These are phyloP conservation scores for Scaptomyza pallida DNA, from an alignment of 1,140 invertebrate species.

Conservation along the genomic window DNA sequence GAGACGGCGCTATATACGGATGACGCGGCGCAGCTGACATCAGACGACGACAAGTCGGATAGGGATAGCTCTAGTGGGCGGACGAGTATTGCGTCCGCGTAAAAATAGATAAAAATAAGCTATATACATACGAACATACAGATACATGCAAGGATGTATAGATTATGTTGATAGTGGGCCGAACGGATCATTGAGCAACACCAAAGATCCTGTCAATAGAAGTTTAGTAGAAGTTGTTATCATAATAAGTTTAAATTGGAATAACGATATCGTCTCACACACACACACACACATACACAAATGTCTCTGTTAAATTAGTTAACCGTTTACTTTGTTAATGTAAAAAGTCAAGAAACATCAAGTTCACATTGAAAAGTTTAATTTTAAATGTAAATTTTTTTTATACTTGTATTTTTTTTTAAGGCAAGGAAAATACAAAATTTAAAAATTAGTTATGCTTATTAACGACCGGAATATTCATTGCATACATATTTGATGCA, in stretches of 20 bases:
- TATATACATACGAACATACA: background rate
- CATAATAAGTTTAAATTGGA: constrained; percentile 25
- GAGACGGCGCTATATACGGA: background rate
- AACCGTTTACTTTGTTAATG: constrained; percentile 53
- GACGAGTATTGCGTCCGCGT: constrained; percentile 14
- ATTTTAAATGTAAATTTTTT: constrained; percentile 3
- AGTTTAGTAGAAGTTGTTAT: constrained; percentile 51
- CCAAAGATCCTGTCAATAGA: constrained; percentile 70
- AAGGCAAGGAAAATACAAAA: constrained; percentile 17
- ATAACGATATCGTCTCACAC: constrained; percentile 9
- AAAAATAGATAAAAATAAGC: constrained; percentile 6
- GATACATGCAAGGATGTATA: constrained; percentile 10
- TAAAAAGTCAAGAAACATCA: constrained; percentile 42
- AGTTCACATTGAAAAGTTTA: background rate
- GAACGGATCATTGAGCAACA: constrained; percentile 54
- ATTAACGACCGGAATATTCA: constrained; percentile 7
- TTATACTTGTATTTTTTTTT: constrained; percentile 5
- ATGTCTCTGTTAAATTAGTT: constrained; percentile 54
- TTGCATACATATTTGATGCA: constrained; percentile 18
- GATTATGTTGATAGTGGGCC: constrained; percentile 18
- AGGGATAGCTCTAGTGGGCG: background rate
- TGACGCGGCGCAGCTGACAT: constrained; percentile 47
- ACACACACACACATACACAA: constrained; percentile 2
- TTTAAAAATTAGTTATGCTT: constrained; percentile 42
- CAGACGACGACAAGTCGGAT: constrained; percentile 11